These are phyloP conservation scores for Acronicta psi DNA, from an alignment of 2,888 invertebrate species.

Conservation along the genomic window DNA sequence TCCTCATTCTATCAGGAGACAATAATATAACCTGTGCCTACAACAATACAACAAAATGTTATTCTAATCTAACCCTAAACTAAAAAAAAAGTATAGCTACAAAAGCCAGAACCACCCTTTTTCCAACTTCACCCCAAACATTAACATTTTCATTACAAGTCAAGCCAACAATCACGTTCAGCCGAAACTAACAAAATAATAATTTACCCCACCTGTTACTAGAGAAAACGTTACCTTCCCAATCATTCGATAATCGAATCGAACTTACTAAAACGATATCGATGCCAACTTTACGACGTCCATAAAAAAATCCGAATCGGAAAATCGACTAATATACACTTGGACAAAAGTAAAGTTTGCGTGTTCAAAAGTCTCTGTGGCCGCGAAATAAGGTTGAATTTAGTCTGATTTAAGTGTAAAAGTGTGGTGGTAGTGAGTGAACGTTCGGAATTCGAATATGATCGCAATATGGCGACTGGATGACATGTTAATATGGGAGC, in stretches of 20 bases:
- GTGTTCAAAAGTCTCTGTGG: conserved; percentile 15
- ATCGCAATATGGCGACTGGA: conserved; percentile 84
- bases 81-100: too few relatives aligned
- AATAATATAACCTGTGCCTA: too few relatives aligned
- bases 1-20: too few relatives aligned
- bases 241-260: conserved; percentile 78
- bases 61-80: neutral
- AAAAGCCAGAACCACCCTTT: conserved; percentile 3
- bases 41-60: too few relatives aligned
- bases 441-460: conserved; percentile 81
- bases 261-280: conserved; percentile 77
- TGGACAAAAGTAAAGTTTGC: conserved; percentile 29
- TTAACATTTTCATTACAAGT: conserved; percentile 46
- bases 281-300: conserved; percentile 74
- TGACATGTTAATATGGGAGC: conserved; percentile 86
- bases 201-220: conserved; percentile 57
- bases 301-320: conserved; percentile 71
- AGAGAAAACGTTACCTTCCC: conserved; percentile 60
- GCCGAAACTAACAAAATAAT: conserved; percentile 62
- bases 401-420: conserved; percentile 45
- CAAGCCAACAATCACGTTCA: conserved; percentile 43
- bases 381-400: conserved; percentile 55
- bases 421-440: conserved; percentile 55
- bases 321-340: conserved; percentile 73
- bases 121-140: conserved; percentile 4